A percentile compares a stretch with the other conserved stretches of the same genome.
These are phyloP conservation scores for Malurus cyaneus DNA, from an alignment of 2,113 vertebrate genomes.

Conservation along the genomic window DNA sequence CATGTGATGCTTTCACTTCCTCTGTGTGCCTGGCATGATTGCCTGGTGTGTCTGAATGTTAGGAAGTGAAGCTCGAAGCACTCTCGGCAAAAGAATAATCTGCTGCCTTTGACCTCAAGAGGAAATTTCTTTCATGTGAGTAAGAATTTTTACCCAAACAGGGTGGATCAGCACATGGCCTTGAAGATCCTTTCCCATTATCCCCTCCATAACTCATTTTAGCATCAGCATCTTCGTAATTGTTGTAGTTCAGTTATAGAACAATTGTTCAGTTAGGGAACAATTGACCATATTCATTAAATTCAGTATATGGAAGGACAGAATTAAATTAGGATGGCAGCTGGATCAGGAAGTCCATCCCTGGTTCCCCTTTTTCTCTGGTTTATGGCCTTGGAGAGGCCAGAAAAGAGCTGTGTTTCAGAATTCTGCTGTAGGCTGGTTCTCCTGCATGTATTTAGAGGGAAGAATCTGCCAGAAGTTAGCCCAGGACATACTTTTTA, in stretches of 20 bases:
- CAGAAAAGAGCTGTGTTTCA: not conserved
- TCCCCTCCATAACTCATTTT: not conserved
- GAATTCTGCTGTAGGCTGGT: not conserved
- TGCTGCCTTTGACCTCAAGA: not conserved
- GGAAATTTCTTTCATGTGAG: not conserved
- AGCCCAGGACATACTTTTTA: not conserved
- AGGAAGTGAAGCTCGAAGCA: not conserved
- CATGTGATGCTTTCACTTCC: not conserved
- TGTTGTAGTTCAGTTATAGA: not conserved
- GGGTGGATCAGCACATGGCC: not conserved
- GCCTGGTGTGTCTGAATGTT: not conserved
- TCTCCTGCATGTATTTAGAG: not conserved
- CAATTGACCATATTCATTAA: not conserved
- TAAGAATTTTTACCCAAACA: not conserved
- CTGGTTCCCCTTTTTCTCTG: not conserved
- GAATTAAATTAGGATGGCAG: not conserved
- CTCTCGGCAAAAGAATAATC: not conserved
- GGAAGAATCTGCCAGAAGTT: not conserved
- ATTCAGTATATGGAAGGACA: not conserved
- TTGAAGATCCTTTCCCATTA: not conserved
- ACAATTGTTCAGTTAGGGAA: not conserved
- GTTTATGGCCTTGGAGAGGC: not conserved
- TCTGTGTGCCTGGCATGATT: not conserved
- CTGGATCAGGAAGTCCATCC: not conserved
- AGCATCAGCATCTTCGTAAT: not conserved